Evolutionary conservation across 2,888 invertebrate genomes (phyloP).

Genomic region (Onchidella celtica): DNA sequence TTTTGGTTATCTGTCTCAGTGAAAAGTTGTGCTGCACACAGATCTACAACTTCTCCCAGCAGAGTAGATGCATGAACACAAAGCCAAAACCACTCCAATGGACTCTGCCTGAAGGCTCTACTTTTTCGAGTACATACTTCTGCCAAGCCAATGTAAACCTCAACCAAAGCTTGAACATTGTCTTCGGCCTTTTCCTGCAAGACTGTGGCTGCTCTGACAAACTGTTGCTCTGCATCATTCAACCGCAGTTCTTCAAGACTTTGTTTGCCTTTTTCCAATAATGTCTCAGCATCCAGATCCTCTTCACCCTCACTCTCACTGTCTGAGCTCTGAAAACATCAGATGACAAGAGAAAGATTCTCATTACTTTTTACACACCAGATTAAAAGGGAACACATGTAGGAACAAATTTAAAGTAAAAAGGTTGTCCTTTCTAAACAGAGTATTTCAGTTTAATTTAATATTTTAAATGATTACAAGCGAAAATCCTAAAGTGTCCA

Average conservation of each 20-base stretch:
- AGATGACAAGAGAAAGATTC: too few relatives aligned
- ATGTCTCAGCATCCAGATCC: slow-evolving; percentile 50
- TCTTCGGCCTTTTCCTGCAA: slow-evolving; percentile 64
- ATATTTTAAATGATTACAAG: too few relatives aligned
- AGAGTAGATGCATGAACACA: slow-evolving; percentile 73
- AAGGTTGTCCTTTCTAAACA: too few relatives aligned
- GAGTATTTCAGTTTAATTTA: too few relatives aligned
- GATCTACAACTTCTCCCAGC: slow-evolving; percentile 69
- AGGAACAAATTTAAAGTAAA: too few relatives aligned
- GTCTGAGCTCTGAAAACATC: slow-evolving; percentile 50
- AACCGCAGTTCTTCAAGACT: slow-evolving; percentile 57
- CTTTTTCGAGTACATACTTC: slow-evolving; percentile 71
- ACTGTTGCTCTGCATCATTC: slow-evolving; percentile 69
- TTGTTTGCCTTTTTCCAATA: slow-evolving; percentile 52
- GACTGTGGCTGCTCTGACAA: slow-evolving; percentile 64
- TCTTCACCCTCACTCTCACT: slow-evolving; percentile 49
- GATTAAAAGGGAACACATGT: too few relatives aligned
- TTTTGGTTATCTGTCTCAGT: slow-evolving; percentile 59
- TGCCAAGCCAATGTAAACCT: slow-evolving; percentile 67
- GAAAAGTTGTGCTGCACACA: slow-evolving; percentile 66
- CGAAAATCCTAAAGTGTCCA: too few relatives aligned
- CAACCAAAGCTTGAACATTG: slow-evolving; percentile 57
- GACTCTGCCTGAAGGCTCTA: slow-evolving; percentile 69
- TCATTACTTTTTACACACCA: too few relatives aligned
- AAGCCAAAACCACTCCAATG: slow-evolving; percentile 74